Conservation (phyloP, 2,888 invertebrate genomes). For the Ecdyonurus torrentis region DNA sequence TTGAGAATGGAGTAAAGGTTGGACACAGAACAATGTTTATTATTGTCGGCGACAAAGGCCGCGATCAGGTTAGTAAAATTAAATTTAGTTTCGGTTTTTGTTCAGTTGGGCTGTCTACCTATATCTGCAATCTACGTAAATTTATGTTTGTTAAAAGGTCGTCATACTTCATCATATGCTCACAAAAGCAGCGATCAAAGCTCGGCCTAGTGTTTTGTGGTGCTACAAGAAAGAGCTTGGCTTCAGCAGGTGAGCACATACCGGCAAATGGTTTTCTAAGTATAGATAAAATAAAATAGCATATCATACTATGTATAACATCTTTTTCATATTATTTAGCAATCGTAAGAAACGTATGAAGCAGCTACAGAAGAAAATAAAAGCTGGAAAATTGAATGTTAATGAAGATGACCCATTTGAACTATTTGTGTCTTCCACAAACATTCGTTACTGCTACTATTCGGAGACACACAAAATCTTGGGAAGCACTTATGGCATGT, state of each 20-base stretch:
- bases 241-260: slow-evolving; percentile 53
- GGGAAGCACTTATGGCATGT: slow-evolving; percentile 92
- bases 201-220: slow-evolving; percentile 91
- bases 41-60: slow-evolving; percentile 86
- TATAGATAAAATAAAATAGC: not conserved
- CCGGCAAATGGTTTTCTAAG: not conserved
- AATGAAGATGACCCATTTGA: slow-evolving; percentile 96
- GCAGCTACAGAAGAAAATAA: slow-evolving; percentile 61
- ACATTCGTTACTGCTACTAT: slow-evolving; percentile 94
- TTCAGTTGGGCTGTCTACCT: not conserved
- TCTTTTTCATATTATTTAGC: slow-evolving; percentile 27
- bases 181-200: slow-evolving; percentile 82
- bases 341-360: slow-evolving; percentile 89
- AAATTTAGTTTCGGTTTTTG: not conserved
- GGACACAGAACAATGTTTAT: slow-evolving; percentile 90
- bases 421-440: slow-evolving; percentile 85
- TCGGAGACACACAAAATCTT: slow-evolving; percentile 94
- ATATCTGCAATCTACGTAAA: slow-evolving; percentile 3
- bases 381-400: slow-evolving; percentile 71
- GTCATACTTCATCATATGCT: slow-evolving; percentile 96
- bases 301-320: not conserved
- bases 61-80: slow-evolving; percentile 94
- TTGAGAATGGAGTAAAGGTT: slow-evolving; percentile 87
- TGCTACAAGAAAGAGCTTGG: slow-evolving; percentile 95
- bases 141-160: slow-evolving; percentile 40